phyloP scores from a whole-genome alignment of 2,113 vertebrate species.

The Sceloporus tristichus region DNA sequence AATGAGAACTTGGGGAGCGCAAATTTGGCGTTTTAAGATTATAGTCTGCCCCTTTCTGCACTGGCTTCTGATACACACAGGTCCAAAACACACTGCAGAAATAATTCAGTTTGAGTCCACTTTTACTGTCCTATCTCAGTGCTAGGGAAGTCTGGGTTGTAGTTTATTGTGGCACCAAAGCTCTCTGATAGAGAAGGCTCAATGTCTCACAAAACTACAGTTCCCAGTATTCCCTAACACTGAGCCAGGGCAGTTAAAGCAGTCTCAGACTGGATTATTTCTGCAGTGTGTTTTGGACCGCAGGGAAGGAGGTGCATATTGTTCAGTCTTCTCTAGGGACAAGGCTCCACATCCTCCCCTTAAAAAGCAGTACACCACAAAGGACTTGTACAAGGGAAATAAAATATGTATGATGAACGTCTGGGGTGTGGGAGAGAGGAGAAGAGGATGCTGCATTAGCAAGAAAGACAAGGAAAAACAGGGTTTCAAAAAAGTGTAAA shows the following conservation, averaged over 20 bases:
- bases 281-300: too few species aligned
- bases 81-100: too few species aligned
- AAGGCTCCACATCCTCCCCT: background rate
- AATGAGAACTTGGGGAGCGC: background rate
- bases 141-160: too few species aligned
- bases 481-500: background rate
- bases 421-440: background rate
- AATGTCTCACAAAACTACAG: too few species aligned
- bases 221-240: too few species aligned
- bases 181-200: too few species aligned
- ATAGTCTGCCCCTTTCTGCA: background rate
- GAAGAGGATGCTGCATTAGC: background rate
- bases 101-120: too few species aligned
- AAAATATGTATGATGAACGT: background rate
- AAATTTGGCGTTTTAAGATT: background rate
- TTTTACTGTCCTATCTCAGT: too few species aligned
- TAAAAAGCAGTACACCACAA: background rate
- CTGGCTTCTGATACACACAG: background rate
- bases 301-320: background rate
- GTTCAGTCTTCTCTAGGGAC: background rate
- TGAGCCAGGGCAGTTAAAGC: too few species aligned
- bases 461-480: background rate
- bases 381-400: background rate
- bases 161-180: too few species aligned
- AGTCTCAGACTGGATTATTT: too few species aligned